Evolutionary conservation across 2,888 invertebrate genomes (phyloP), one percentile per base, ranked within the genome.

Genomic region (Syrista parreyssii): DNA sequence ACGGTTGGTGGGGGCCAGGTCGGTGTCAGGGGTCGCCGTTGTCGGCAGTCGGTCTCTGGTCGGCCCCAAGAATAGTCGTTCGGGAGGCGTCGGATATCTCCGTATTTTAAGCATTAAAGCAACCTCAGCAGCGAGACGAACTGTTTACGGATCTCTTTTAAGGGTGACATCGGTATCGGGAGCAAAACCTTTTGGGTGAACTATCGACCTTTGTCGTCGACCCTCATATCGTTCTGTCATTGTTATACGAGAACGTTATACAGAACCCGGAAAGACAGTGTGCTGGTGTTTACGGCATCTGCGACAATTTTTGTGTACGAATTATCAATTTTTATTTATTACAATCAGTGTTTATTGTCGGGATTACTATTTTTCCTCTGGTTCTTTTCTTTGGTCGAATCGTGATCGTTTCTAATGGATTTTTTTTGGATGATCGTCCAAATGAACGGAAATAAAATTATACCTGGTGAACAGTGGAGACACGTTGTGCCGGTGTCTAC

Each of bases 21-120:
- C 89, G 89, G 89, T 91, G 91, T 91, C 91, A 91, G 91, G 91
- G 91, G 91, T 91, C 91, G 91, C 86, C 87, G 87, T 86, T 86
- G 88, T 88, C 89, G 89, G 87, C 90, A 91, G 91, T 91, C 89
- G 88, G 89, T 91, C 89, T 91, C 90, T 88, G 89, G 88, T 89
- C 90, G 90, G 88, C 90, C 89, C 86, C 87, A 89, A 88, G 90
- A 87, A 89, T 89, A 91, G 90, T 90, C 87, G 89, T 86, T 87
- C 84, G 85, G 55, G 85, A 85, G 84, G 84, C 80, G 81, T 85
- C 84, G 85, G 86, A 85, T 71, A 31, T 31, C 31, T 71, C 68
- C 75, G 33, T 72, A 35, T 72, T 12, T 55, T 72, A 40, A 32
- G 6, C 55, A 55, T 55, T 55, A 68, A 74, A 74, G 31, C 35